Evolutionary conservation across 2,888 invertebrate genomes (phyloP), one percentile per base, ranked within the genome.

Genomic region (Clostera curtula): DNA sequence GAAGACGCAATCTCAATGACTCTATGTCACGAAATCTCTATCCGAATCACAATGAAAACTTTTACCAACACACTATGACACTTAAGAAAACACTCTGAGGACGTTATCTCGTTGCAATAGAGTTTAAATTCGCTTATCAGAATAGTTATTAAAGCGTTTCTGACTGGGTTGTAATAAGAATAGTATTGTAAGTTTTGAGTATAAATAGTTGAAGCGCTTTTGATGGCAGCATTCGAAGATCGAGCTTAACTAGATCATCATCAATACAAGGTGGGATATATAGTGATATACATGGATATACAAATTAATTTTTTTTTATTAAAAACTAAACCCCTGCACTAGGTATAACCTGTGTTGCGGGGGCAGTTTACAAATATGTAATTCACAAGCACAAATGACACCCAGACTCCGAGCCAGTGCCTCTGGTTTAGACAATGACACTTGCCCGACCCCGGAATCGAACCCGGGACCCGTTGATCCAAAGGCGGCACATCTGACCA

Each of bases 161-260:
- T 30, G 32, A 26, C 4, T 30, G n/a, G n/a, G n/a, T 51, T 38
- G 56, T 49, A 9, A 34, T 33, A 35, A 36, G 29, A 36, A 33
- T 21, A 29, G 43, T 29, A 56, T 64, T 64, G 66, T 64, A 37
- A 45, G 52, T 51, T 49, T 55, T 32, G 34, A 32, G 59, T 76
- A 76, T 75, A 76, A 68, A 76, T 73, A 71, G 53, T 47, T 56
- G 58, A 30, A 35, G 39, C 34, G 38, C 19, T 42, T 47, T 35
- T 23, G 43, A 52, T 46, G 47, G 55, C 39, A 62, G 45, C 72
- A 76, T 68, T 72, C 73, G 35, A 49, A 45, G 42, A 30, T 55
- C 42, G 45, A 39, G 34, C 42, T 40, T 40, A 38, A 40, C 46
- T 41, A 29, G 40, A 50, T 43, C 36, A 35, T 42, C 34, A 36